phyloP scores from a whole-genome alignment of 2,113 vertebrate species.

The Grus americana region DNA sequence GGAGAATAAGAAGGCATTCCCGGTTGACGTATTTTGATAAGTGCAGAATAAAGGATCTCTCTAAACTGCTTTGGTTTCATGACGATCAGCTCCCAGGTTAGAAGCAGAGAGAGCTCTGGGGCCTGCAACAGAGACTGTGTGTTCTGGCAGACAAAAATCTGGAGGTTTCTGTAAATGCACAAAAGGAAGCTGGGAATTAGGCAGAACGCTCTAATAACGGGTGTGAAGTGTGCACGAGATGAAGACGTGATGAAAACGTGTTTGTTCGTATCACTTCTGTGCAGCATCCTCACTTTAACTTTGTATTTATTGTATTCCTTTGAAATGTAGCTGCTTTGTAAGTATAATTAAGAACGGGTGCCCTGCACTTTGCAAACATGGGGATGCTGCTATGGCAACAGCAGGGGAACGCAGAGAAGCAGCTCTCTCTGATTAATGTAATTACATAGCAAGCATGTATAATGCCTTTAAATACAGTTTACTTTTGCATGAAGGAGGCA shows the following conservation, averaged over 20 bases:
- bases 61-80: neutral
- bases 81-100: neutral
- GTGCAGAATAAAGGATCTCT: neutral
- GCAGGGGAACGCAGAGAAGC: slow-evolving; percentile 66
- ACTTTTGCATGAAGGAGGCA: slow-evolving; percentile 69
- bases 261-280: slow-evolving; percentile 48
- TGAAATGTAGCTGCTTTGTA: slow-evolving; percentile 72
- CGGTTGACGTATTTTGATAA: neutral
- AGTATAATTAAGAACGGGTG: slow-evolving; percentile 73
- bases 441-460: slow-evolving; percentile 74
- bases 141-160: neutral
- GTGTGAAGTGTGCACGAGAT: slow-evolving; percentile 30
- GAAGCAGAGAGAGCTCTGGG: neutral
- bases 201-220: neutral
- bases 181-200: neutral
- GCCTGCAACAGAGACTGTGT: neutral
- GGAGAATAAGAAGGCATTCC: neutral
- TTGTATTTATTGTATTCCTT: slow-evolving; percentile 69
- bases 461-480: slow-evolving; percentile 74
- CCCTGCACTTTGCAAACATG: slow-evolving; percentile 71
- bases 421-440: slow-evolving; percentile 77
- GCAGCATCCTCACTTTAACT: slow-evolving; percentile 60
- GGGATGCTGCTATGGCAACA: slow-evolving; percentile 76
- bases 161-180: neutral
- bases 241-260: neutral